Base-by-base conservation (phyloP, 2,113 vertebrate genomes). In the Gopherus flavomarginatus region DNA sequence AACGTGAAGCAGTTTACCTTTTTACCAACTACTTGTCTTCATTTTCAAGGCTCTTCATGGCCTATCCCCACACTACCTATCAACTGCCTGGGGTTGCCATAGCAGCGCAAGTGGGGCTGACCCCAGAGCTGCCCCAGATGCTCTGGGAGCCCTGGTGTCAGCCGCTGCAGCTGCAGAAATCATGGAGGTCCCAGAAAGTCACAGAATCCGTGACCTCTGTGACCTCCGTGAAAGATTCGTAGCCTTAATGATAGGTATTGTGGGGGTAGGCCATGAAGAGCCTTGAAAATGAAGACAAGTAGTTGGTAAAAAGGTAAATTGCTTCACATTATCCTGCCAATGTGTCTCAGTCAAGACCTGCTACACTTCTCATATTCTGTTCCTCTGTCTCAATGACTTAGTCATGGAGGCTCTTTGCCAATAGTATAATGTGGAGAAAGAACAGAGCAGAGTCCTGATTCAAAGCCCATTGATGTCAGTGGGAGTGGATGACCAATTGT, bases 401-500 rank as follows among this genome's bases (percentile, higher is more conserved):
- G 19, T 72, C 65, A 72, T 38, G n/a, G 38, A 16, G 22, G 11
- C 72, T 83, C 31, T 47, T 56, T 42, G 11, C 2, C 80, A 75
- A 42, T 72, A 90, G 59, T 27, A 26, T 82, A 54, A 35, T 56
- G 19, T 54, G 87, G n/a, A 72, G 65, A 72, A 38, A 72, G 65
- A 38, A 72, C 65, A 2, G 5, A 22, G 65, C 35, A 22, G n/a
- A 72, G 65, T 16, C 12, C 42, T 44, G 42, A 78, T 47, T 78
- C 24, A 26, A 78, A 47, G 75, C 38, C 75, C 12, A 8, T 78
- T 29, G 26, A 47, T 21, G 29, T 81, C 3, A n/a, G 78, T 42
- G 35, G 38, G 0, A 42, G 38, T 3, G 1, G 12, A 78, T 35
- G 1, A 3, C 4, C 62, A 75, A 1, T 16, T 54, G 54, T 3